phyloP scores from a whole-genome alignment of 92 coral and sea anemone species.

The Epizoanthus fatuus region DNA sequence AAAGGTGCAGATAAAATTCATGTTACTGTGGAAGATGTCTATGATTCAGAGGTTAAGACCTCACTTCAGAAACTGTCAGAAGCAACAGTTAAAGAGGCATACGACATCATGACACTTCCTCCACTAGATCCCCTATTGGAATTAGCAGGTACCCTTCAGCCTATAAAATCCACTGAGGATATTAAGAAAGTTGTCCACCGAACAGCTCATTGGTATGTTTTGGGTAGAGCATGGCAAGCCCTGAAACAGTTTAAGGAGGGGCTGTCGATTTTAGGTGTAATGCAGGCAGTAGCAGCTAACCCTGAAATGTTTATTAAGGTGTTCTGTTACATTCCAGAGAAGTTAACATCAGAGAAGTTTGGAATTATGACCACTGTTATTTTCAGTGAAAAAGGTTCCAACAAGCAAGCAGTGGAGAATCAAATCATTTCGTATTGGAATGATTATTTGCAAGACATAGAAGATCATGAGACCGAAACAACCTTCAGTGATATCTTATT shows the following conservation, averaged over 20 bases:
- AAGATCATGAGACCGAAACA: conserved; percentile 70
- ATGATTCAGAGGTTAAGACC: conserved; percentile 62
- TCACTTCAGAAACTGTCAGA: conserved; percentile 57
- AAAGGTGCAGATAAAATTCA: conserved; percentile 60
- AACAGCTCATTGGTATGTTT: conserved; percentile 71
- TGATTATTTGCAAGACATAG: conserved; percentile 77
- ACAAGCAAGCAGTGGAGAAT: conserved; percentile 65
- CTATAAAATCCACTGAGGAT: conserved; percentile 47
- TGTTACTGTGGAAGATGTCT: conserved; percentile 70
- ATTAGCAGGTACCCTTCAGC: conserved; percentile 64
- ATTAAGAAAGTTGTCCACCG: conserved; percentile 50
- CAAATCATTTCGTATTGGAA: conserved; percentile 66
- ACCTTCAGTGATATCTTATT: conserved; percentile 74
- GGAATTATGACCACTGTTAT: conserved; percentile 41
- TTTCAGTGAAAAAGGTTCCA: conserved; percentile 75
- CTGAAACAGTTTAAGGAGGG: conserved; percentile 73
- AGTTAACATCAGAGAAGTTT: conserved; percentile 53
- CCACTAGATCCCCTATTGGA: conserved; percentile 57
- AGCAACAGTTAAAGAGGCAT: conserved; percentile 59
- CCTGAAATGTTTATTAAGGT: conserved; percentile 66
- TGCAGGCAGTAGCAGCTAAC: conserved; percentile 59
- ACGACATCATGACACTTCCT: conserved; percentile 37
- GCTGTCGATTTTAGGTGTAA: conserved; percentile 68
- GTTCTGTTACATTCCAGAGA: conserved; percentile 62
- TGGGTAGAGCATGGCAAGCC: conserved; percentile 75